phyloP scores from a whole-genome alignment of 2,113 vertebrate species.

The Spilogale gracilis region DNA sequence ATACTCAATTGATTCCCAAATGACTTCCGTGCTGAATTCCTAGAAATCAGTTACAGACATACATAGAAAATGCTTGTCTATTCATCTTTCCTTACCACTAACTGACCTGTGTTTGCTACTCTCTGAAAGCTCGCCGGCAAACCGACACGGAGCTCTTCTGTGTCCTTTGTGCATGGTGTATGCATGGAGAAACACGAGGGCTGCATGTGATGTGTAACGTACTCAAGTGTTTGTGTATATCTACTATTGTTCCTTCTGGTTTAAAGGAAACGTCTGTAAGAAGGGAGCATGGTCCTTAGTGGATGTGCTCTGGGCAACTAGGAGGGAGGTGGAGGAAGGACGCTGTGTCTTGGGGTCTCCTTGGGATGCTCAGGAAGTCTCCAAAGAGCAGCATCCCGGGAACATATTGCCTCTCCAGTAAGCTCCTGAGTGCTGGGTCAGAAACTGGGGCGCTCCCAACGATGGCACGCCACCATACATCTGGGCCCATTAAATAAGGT shows the following conservation, averaged over 20 bases:
- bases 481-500: rapidly evolving
- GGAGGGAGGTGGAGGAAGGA: too few species aligned
- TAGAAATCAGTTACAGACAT: background rate
- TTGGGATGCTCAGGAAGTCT: background rate
- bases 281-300: rapidly evolving
- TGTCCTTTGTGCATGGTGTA: rapidly evolving
- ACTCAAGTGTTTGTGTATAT: rapidly evolving
- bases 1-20: background rate
- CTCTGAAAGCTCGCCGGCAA: rapidly evolving
- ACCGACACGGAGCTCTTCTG: rapidly evolving
- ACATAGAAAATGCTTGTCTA: rapidly evolving
- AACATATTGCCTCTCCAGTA: rapidly evolving
- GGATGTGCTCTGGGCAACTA: rapidly evolving
- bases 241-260: background rate
- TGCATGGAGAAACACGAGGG: rapidly evolving
- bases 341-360: background rate
- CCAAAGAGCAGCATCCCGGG: background rate
- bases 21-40: rapidly evolving
- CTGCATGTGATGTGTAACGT: rapidly evolving
- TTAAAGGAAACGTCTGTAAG: rapidly evolving
- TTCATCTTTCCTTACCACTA: background rate
- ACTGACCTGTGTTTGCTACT: background rate
- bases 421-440: rapidly evolving
- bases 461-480: rapidly evolving
- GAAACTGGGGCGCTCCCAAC: rapidly evolving